Evolutionary conservation across 2,888 invertebrate genomes (phyloP), one percentile per base, ranked within the genome.

Genomic region (Euplexia lucipara): DNA sequence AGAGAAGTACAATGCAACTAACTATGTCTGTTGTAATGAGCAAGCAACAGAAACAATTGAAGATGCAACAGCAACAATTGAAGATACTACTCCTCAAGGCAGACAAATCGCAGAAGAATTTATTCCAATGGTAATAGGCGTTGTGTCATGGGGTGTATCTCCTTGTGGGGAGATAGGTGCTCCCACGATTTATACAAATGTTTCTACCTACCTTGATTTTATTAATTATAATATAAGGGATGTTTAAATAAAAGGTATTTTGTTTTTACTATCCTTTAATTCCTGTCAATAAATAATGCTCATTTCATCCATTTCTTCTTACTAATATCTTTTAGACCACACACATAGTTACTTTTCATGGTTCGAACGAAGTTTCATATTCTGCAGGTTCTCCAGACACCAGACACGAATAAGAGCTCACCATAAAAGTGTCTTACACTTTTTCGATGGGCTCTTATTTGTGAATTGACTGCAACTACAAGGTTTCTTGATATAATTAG

Each of bases 121-220:
- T 12, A 67, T 79, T 41, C 90, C 91, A 14, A 84, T 91, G 5
- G 77, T 95, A 37, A 77, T 96, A n/a, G 96, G 96, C 32, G 84
- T 96, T 2, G 96, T 96, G 0, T 96, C 96, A 1, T 96, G 96
- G 96, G 96, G 96, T 0, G 83, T 94, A 1, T 86, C 88, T 0
- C 96, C 96, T 1, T 96, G 96, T 80, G 96, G 96, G 1, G 86
- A 89, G 48, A 86, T 80, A 59, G 95, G 95, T 5, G 94, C 95
- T 3, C 96, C 96, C 0, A 95, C 96, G 1, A 95, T 96, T 1
- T 96, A 95, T 75, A 96, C 96, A 0, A 95, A 95, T 75, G 95
- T 96, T 0, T 91, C 93, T 5, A 85, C 88, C 20, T 96, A 95
- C 72, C 82, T 95, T 48, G 91, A 94, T 74, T 96, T 95, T 76